Evolutionary conservation across 2,797 vertebrate species (phyloP).

Genomic region (Sciurus carolinensis): DNA sequence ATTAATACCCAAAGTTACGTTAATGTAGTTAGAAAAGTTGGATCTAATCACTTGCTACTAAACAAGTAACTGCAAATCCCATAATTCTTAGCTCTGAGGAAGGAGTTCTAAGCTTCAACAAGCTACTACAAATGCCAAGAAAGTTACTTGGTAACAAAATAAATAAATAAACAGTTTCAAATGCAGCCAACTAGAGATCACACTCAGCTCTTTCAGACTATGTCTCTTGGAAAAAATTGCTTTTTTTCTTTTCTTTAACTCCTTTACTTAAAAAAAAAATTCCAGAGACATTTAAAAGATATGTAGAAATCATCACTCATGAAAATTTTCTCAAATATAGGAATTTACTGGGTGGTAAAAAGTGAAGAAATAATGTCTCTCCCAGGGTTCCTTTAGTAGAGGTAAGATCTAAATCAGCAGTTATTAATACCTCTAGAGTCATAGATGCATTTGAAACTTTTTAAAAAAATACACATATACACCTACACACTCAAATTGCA

Average conservation of each 20-base stretch:
- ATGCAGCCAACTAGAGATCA: neutral
- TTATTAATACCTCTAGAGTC: neutral
- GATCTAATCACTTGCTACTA: neutral
- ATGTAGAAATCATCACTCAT: neutral
- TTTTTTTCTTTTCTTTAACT: neutral
- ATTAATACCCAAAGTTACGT: neutral
- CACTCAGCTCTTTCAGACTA: neutral
- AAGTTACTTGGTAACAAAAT: slow-evolving; percentile 44
- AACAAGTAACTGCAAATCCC: slow-evolving; percentile 43
- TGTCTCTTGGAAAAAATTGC: neutral
- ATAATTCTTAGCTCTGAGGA: slow-evolving; percentile 46
- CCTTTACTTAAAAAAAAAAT: slow-evolving; percentile 11
- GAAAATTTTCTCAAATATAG: slow-evolving; percentile 20
- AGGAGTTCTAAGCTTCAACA: neutral
- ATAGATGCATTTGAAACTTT: slow-evolving; percentile 35
- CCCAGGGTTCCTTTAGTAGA: neutral
- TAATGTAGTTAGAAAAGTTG: neutral
- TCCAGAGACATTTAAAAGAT: slow-evolving; percentile 28
- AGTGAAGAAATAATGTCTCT: neutral
- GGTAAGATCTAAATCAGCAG: neutral
- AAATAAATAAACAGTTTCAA: slow-evolving; percentile 45
- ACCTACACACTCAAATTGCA: neutral
- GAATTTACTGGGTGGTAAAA: neutral
- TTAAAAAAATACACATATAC: neutral
- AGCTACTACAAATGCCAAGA: slow-evolving; percentile 39